phyloP scores from a whole-genome alignment of 2,888 invertebrate species.

The Baronia brevicornis region DNA sequence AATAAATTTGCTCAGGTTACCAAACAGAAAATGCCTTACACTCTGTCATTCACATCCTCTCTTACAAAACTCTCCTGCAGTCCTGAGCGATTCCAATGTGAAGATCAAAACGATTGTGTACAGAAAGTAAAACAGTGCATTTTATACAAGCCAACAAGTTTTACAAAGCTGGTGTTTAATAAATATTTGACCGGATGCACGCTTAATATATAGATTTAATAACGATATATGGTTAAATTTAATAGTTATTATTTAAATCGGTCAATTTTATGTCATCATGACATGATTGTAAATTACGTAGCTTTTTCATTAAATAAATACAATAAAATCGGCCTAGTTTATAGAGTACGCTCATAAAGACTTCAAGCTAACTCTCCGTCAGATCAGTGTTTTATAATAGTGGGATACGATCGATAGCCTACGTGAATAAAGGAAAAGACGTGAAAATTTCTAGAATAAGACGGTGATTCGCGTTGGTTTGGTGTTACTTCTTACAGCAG shows the following conservation, averaged over 20 bases:
- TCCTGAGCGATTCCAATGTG: slow-evolving; percentile 52
- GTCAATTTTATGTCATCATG: too few relatives aligned
- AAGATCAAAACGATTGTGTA: slow-evolving; percentile 51
- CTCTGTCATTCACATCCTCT: slow-evolving; percentile 34
- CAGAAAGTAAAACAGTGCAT: slow-evolving; percentile 55
- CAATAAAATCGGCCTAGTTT: too few relatives aligned
- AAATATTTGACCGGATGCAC: too few relatives aligned
- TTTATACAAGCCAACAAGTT: slow-evolving; percentile 55
- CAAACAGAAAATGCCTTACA: slow-evolving; percentile 29
- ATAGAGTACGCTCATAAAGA: too few relatives aligned
- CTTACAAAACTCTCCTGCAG: slow-evolving; percentile 38
- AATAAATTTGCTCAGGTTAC: slow-evolving; percentile 55
- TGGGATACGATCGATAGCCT: too few relatives aligned
- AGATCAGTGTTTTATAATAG: too few relatives aligned
- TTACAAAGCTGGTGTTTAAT: slow-evolving; percentile 37
- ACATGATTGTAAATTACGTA: too few relatives aligned
- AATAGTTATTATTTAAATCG: too few relatives aligned
- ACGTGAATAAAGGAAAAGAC: neutral
- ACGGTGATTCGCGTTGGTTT: slow-evolving; percentile 47
- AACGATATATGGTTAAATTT: too few relatives aligned
- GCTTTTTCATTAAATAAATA: too few relatives aligned
- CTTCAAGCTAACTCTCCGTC: too few relatives aligned
- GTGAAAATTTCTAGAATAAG: slow-evolving; percentile 13
- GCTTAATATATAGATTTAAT: too few relatives aligned
- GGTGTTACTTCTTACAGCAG: slow-evolving; percentile 64